phyloP scores from a whole-genome alignment of 2,797 vertebrate species.

The Oreortyx pictus region DNA sequence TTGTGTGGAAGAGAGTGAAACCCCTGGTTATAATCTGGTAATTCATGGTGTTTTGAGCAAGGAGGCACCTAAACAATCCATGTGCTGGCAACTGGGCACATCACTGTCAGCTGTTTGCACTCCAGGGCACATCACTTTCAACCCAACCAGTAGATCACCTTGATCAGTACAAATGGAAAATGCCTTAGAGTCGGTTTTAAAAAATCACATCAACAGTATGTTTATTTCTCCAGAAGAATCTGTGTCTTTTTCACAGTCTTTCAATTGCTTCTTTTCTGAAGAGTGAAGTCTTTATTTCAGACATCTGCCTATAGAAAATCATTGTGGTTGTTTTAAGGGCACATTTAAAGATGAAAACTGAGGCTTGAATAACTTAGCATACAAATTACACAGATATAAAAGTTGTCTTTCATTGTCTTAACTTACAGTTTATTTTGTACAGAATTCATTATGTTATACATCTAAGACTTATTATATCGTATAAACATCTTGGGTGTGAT shows the following conservation, averaged over 20 bases:
- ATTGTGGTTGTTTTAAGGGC: conserved; percentile 28
- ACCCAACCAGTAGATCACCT: not conserved
- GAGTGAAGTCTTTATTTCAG: conserved; percentile 71
- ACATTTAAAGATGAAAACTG: conserved; percentile 60
- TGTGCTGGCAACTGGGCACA: not conserved
- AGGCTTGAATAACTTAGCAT: conserved; percentile 61
- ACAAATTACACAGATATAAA: conserved; percentile 69
- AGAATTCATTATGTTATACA: conserved; percentile 47
- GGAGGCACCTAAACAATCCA: fast-evolving
- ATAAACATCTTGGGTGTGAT: conserved; percentile 59
- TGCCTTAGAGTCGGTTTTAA: not conserved
- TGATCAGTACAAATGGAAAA: not conserved
- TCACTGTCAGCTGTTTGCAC: not conserved
- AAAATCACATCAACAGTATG: conserved; percentile 1
- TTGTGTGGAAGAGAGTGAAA: not conserved
- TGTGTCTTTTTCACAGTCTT: conserved; percentile 65
- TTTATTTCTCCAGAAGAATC: conserved; percentile 78
- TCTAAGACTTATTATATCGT: conserved; percentile 42
- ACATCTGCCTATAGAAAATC: conserved; percentile 46
- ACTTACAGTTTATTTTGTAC: conserved; percentile 66
- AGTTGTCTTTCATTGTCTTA: conserved; percentile 57
- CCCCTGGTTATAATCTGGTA: not conserved
- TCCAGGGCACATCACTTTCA: not conserved
- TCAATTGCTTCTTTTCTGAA: conserved; percentile 67
- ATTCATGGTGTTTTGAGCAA: not conserved